phyloP scores from a whole-genome alignment of 1,140 invertebrate species.

The Cydia fagiglandana region DNA sequence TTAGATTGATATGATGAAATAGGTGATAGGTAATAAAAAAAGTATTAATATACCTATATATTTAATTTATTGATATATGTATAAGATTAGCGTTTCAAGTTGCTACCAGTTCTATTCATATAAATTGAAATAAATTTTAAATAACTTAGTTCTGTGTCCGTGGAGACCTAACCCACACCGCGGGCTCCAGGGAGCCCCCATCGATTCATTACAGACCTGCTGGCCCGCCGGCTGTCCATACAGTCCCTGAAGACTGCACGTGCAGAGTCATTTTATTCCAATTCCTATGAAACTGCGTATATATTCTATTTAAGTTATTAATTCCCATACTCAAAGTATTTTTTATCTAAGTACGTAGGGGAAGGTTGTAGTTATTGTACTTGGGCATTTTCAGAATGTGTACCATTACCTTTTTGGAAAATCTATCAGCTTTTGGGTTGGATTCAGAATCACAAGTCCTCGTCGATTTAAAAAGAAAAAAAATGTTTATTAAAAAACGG shows the following conservation, averaged over 20 bases:
- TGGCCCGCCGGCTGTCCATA: constrained; percentile 3
- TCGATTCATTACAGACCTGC: constrained; percentile 44
- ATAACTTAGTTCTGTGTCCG: constrained; percentile 29
- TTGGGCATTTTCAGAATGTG: no score
- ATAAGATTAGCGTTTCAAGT: background rate
- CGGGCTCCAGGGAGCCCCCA: constrained; percentile 35
- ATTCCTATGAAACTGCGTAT: background rate
- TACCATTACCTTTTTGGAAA: no score
- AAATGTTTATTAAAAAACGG: no score
- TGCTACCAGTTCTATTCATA: background rate
- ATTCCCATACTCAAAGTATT: background rate
- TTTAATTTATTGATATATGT: no score
- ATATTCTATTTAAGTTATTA: background rate
- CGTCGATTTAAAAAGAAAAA: background rate
- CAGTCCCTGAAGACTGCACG: background rate
- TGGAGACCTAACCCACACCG: constrained; percentile 36
- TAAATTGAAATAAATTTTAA: constrained; percentile 15
- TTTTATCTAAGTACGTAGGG: no score
- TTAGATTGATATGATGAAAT: no score
- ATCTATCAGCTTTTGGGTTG: no score
- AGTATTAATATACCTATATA: no score
- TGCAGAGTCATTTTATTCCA: background rate
- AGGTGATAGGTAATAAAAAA: no score
- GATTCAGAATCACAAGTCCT: background rate
- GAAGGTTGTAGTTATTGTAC: no score